Evolutionary conservation across 2,797 vertebrate genomes (phyloP).

Genomic region (Geotrypetes seraphini): DNA sequence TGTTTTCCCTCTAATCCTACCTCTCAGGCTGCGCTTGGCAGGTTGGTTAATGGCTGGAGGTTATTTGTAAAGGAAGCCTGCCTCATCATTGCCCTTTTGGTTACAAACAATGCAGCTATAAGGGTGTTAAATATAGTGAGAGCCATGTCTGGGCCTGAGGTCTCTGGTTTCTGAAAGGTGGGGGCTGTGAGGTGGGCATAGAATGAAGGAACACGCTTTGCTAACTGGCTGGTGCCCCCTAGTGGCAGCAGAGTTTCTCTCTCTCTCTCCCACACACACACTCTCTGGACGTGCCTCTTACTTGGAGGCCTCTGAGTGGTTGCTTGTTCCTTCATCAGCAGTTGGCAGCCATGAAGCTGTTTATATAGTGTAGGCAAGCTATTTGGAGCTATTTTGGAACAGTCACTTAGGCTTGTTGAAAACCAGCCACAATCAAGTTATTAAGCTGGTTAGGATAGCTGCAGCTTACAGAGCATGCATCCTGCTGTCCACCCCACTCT

Average conservation of each 20-base stretch:
- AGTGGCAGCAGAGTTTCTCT: conserved; percentile 5
- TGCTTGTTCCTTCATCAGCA: conserved; percentile 14
- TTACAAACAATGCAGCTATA: too few relatives aligned
- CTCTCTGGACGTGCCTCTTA: too few relatives aligned
- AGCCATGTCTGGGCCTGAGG: too few relatives aligned
- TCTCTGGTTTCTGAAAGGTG: rapidly evolving
- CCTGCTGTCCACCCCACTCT: too few relatives aligned
- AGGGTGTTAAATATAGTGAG: too few relatives aligned
- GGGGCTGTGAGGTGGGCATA: too few relatives aligned
- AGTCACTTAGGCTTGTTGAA: conserved; percentile 1
- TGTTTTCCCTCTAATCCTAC: too few relatives aligned
- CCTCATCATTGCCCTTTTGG: too few relatives aligned
- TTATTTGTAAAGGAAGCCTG: too few relatives aligned
- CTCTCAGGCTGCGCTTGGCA: too few relatives aligned
- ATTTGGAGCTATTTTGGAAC: conserved; percentile 11
- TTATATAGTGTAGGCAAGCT: conserved; percentile 18
- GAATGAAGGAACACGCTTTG: rapidly evolving
- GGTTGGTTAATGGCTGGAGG: too few relatives aligned
- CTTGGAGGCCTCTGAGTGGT: conserved; percentile 16
- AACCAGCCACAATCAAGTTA: conserved; percentile 7
- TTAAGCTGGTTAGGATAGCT: neutral
- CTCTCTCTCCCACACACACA: too few relatives aligned
- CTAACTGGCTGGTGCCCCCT: conserved; percentile 27
- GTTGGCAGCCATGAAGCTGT: neutral
- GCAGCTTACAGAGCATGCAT: neutral